A percentile compares a stretch with the other conserved stretches of the same genome.
phyloP scores from a whole-genome alignment of 2,797 vertebrate genomes.

The Premnoplex brunnescens region DNA sequence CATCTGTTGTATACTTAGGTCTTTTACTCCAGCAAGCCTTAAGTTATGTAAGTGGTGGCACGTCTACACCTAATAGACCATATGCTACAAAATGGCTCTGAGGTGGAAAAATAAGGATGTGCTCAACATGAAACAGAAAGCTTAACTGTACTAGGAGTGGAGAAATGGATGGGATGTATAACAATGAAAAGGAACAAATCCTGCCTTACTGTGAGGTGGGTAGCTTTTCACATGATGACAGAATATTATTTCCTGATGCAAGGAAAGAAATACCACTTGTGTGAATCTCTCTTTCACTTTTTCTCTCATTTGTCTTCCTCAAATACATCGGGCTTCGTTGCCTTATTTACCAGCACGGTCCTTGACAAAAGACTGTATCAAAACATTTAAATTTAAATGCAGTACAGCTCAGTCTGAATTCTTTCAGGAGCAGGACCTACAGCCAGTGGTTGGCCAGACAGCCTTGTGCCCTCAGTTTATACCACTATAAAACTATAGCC shows the following conservation, averaged over 20 bases:
- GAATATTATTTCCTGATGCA: neutral
- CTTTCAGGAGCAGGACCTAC: neutral
- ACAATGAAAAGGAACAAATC: slow-evolving; percentile 30
- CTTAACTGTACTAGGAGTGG: neutral
- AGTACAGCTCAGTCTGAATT: neutral
- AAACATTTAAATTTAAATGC: neutral
- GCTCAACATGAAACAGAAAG: neutral
- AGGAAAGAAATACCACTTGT: neutral
- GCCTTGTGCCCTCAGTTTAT: neutral
- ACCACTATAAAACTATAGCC: neutral
- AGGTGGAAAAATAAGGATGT: slow-evolving; percentile 27
- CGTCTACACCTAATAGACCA: neutral
- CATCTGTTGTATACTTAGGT: slow-evolving; percentile 62
- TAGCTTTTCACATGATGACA: neutral
- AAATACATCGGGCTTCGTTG: neutral
- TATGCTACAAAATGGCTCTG: slow-evolving; percentile 8
- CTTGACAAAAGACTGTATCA: neutral
- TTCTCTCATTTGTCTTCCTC: neutral
- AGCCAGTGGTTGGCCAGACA: neutral
- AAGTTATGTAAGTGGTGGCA: slow-evolving; percentile 54
- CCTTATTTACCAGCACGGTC: neutral
- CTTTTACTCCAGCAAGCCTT: slow-evolving; percentile 63
- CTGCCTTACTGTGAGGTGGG: neutral
- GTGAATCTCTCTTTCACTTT: neutral
- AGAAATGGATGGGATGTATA: neutral